Evolutionary conservation across 2,113 vertebrate species (phyloP).

Genomic region (Etheostoma cragini): DNA sequence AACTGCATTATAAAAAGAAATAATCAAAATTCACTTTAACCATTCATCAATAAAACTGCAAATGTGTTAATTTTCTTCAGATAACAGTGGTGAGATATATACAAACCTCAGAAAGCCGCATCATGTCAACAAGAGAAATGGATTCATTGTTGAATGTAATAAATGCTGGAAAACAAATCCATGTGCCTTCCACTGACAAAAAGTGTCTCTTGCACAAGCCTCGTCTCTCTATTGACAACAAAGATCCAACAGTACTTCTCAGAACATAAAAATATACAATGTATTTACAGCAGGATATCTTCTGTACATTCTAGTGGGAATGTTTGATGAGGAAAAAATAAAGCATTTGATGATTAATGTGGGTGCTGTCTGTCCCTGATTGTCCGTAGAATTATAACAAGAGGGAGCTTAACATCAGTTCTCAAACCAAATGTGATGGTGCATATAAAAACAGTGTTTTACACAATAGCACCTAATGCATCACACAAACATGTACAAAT

Average conservation of each 20-base stretch:
- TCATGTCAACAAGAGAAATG: constrained; percentile 8
- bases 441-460: constrained; percentile 45
- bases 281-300: constrained; percentile 92
- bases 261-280: constrained; percentile 88
- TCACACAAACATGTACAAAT: constrained; percentile 16
- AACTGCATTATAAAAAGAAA: constrained; percentile 33
- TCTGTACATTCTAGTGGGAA: constrained; percentile 83
- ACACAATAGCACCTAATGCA: constrained; percentile 59
- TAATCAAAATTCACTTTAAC: constrained; percentile 7
- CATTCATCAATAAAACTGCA: constrained; percentile 30
- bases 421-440: constrained; percentile 43
- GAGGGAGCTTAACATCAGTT: constrained; percentile 47
- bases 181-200: constrained; percentile 55
- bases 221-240: constrained; percentile 45
- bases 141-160: constrained; percentile 33
- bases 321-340: constrained; percentile 87
- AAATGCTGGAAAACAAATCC: constrained; percentile 52
- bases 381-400: constrained; percentile 89
- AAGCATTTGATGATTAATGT: constrained; percentile 83
- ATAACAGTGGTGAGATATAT: constrained; percentile 42
- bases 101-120: constrained; percentile 47
- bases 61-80: constrained; percentile 20
- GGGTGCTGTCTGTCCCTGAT: constrained; percentile 91
- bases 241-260: constrained; percentile 60
- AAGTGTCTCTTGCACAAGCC: constrained; percentile 63